Conservation (phyloP, 2,113 vertebrate genomes). For the Mormoops blainvillei region DNA sequence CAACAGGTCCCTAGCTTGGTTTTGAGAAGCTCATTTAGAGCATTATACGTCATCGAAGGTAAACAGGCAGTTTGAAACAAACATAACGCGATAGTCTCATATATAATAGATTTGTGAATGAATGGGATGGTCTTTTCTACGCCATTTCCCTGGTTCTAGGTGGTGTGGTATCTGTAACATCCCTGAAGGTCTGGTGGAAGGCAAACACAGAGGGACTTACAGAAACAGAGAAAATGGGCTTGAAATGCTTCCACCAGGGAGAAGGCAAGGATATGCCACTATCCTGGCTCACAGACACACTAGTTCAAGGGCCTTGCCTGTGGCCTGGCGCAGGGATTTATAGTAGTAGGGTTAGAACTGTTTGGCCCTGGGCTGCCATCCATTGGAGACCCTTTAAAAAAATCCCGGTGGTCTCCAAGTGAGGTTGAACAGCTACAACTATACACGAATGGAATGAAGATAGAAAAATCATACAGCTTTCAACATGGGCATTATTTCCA, state of each 20-base stretch:
- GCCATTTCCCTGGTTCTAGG: neutral
- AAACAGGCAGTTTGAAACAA: neutral
- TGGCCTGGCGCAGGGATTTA: neutral
- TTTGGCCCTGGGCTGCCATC: too few species aligned
- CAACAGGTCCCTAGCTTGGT: neutral
- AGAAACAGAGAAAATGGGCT: neutral
- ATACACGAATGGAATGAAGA: accelerated
- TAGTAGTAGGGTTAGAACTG: neutral
- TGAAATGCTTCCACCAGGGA: too few species aligned
- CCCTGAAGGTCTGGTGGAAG: neutral
- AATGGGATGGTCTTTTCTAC: neutral
- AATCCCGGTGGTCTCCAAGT: neutral
- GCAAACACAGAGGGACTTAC: neutral
- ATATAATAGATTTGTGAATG: neutral
- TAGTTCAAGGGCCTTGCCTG: neutral
- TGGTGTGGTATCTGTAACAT: neutral
- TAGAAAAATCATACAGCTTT: neutral
- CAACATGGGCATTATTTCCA: neutral
- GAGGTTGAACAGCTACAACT: neutral
- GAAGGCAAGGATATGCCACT: neutral
- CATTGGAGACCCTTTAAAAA: neutral
- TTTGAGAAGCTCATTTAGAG: neutral
- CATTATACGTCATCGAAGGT: neutral
- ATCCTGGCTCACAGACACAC: neutral
- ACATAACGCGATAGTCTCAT: accelerated